phyloP scores from a whole-genome alignment of 2,888 invertebrate species.

The Auanema freiburgensis region DNA sequence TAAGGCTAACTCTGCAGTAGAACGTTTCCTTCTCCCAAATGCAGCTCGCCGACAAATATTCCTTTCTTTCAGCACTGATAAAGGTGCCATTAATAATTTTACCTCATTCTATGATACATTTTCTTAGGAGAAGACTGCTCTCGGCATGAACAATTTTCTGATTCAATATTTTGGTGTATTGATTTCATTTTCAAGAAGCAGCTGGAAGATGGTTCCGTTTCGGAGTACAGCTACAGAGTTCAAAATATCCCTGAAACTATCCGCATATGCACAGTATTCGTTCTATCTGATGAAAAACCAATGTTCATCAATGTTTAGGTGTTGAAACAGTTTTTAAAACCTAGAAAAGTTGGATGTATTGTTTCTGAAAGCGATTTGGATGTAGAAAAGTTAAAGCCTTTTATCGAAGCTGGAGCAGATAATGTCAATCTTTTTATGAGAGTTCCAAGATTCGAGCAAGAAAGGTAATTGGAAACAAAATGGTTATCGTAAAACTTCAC shows the following conservation, averaged over 20 bases:
- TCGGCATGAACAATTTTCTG: conserved; percentile 59
- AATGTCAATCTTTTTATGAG: conserved; percentile 52
- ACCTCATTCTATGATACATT: conserved; percentile 5
- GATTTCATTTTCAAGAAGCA: conserved; percentile 46
- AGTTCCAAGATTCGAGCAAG: conserved; percentile 31
- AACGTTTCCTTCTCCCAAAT: conserved; percentile 34
- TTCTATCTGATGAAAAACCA: not conserved
- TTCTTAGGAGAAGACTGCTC: conserved; percentile 34
- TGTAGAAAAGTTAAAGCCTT: conserved; percentile 44
- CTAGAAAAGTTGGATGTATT: conserved; percentile 48
- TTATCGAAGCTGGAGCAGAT: conserved; percentile 47
- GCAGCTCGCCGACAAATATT: conserved; percentile 33
- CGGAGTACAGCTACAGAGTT: conserved; percentile 43
- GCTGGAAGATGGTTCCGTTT: conserved; percentile 20
- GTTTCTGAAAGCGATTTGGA: conserved; percentile 55
- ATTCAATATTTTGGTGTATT: conserved; percentile 59
- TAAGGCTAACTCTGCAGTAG: conserved; percentile 32
- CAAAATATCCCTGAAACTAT: conserved; percentile 59
- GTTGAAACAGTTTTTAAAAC: conserved; percentile 48
- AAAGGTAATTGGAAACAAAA: conserved; percentile 2
- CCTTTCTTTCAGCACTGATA: conserved; percentile 29
- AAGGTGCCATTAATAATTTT: not conserved
- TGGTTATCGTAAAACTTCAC: conserved; percentile 5
- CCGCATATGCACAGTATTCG: conserved; percentile 45
- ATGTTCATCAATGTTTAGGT: conserved; percentile 24